Evolutionary conservation across 1,140 invertebrate species (phyloP).

Genomic region (Papilio machaon): DNA sequence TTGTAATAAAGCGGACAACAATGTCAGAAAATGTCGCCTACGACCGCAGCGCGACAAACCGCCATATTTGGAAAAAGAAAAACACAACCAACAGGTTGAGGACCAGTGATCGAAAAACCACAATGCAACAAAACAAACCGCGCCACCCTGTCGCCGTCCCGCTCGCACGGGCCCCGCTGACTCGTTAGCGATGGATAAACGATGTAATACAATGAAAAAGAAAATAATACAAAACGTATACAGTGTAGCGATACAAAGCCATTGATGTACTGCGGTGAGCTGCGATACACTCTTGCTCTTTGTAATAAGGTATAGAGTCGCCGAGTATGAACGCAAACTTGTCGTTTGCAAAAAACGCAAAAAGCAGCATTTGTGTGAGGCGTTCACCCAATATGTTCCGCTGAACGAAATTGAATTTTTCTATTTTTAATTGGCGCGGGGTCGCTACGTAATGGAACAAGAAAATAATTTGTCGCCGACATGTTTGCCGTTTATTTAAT

Average conservation of each 20-base stretch:
- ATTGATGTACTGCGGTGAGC: slow-evolving; percentile 8
- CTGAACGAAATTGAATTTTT: slow-evolving; percentile 73
- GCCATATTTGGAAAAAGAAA: slow-evolving; percentile 27
- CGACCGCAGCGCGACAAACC: background rate
- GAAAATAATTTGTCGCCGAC: slow-evolving; percentile 34
- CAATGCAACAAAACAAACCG: slow-evolving; percentile 62
- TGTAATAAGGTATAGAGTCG: slow-evolving; percentile 45
- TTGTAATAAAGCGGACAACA: background rate
- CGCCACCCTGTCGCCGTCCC: slow-evolving; percentile 50
- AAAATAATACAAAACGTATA: slow-evolving; percentile 74
- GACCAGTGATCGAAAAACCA: slow-evolving; percentile 46
- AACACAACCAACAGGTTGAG: slow-evolving; percentile 46
- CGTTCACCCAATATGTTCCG: slow-evolving; percentile 74
- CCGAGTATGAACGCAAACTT: background rate
- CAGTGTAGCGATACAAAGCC: slow-evolving; percentile 50
- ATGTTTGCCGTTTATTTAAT: slow-evolving; percentile 35
- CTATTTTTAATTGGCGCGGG: slow-evolving; percentile 74
- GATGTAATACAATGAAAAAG: slow-evolving; percentile 74
- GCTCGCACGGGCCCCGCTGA: slow-evolving; percentile 53
- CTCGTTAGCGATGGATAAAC: slow-evolving; percentile 74
- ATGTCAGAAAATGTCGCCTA: background rate
- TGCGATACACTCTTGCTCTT: slow-evolving; percentile 24
- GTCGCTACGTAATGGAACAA: slow-evolving; percentile 54
- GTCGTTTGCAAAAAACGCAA: slow-evolving; percentile 48
- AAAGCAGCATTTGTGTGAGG: slow-evolving; percentile 77